Evolutionary conservation across 1,140 invertebrate species (phyloP).

Genomic region (Trachymyrmex cornetzi): DNA sequence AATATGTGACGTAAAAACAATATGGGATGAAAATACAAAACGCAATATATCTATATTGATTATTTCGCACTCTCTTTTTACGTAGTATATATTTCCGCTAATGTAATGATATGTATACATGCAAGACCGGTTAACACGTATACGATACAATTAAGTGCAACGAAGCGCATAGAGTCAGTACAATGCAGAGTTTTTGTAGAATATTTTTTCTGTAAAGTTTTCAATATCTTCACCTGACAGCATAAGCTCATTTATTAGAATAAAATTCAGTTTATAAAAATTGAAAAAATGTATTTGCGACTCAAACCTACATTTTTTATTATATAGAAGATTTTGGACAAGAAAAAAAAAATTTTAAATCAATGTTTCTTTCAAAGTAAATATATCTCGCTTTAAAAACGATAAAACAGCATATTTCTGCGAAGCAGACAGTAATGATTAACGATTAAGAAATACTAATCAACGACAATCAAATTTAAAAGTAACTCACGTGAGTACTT

Average conservation of each 20-base stretch:
- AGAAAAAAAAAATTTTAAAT: no score
- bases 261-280: neutral
- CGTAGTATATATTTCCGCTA: neutral
- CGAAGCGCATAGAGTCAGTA: neutral
- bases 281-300: no score
- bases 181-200: neutral
- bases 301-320: neutral
- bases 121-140: conserved; percentile 11
- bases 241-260: neutral
- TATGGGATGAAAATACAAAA: neutral
- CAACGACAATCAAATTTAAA: conserved; percentile 9
- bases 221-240: neutral
- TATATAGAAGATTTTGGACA: neutral
- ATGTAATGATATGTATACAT: conserved; percentile 30
- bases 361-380: neutral
- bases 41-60: neutral
- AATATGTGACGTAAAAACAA: neutral
- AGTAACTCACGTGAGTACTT: neutral
- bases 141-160: conserved; percentile 25
- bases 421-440: neutral
- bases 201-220: neutral
- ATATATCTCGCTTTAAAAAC: neutral
- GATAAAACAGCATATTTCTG: neutral
- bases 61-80: neutral
- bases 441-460: neutral